Base-by-base conservation (phyloP, 2,113 vertebrate genomes). In the Seriola quinqueradiata region DNA sequence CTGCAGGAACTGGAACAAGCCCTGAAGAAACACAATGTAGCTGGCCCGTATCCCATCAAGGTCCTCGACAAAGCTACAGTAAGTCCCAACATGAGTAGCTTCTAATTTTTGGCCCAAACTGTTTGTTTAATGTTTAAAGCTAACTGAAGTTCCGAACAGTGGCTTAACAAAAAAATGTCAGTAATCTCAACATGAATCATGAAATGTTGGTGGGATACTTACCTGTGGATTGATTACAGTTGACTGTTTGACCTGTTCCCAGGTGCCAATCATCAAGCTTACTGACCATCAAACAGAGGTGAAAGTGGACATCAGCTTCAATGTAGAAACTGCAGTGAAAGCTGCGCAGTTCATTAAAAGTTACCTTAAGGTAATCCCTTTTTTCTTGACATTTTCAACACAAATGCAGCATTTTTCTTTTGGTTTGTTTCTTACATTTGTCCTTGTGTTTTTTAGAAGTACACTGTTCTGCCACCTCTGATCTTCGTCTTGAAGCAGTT, bases 261-360 rank as follows among this genome's bases (percentile, higher is more conserved):
- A 99, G 98, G 98, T 99, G 87, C 98, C 98, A 65, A 99, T 99
- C 91, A 99, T 99, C 87, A 99, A 99, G 87, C 96, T 99, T 54
- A 99, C 97, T n/a, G 98, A 99, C 92, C 96, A 97, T 92, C 96
- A 99, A 93, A 99, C 98, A 0, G 96, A 97, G 79, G 97, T 99
- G 34, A 99, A 99, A 94, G 98, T 99, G 34, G 98, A 99, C 94
- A 99, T 99, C 93, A 99, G 98, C 95, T 99, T 99, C 91, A 99
- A 99, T 79, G 96, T 99, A 77, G 97, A 99, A 95, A 99, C 97
- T 46, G 98, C 97, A 44, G 98, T 99, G 70, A 98, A 97, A 96
- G 97, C 98, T 64, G 97, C 98, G 19, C 96, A 96, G 87, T 96
- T 99, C 90, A 99, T 99, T 89, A 99, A 97, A 93, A 97, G 97